Conservation (phyloP, 1,140 invertebrate genomes). For the Thaumatotibia leucotreta region DNA sequence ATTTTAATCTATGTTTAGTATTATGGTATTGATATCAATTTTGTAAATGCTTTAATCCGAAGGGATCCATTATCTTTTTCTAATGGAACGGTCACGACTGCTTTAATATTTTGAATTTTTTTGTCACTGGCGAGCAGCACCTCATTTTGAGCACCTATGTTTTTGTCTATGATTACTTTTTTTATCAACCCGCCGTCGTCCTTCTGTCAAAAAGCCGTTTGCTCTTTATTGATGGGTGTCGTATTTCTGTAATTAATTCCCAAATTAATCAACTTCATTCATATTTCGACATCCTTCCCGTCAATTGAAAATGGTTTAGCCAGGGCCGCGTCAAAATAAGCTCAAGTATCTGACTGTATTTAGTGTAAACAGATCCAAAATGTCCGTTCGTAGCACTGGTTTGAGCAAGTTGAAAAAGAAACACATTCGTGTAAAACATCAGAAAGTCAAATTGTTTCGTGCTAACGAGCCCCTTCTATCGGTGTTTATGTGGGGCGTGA, state of each 20-base stretch:
- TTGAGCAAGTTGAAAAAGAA: conserved; percentile 96
- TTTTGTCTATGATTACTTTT: conserved; percentile 17
- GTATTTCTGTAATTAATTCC: conserved; percentile 49
- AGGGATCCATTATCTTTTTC: too few species aligned
- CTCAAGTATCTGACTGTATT: conserved; percentile 39
- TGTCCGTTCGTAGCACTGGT: conserved; percentile 77
- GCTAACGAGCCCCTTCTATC: conserved; percentile 99
- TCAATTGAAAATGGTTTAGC: conserved; percentile 60
- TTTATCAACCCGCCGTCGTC: conserved; percentile 13
- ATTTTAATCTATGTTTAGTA: too few species aligned
- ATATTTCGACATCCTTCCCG: conserved; percentile 26
- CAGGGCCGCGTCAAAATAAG: conserved; percentile 31
- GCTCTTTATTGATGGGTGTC: conserved; percentile 56
- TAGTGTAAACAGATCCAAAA: conserved; percentile 72
- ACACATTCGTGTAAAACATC: conserved; percentile 96
- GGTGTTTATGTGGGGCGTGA: conserved; percentile 99
- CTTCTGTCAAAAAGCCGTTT: conserved; percentile 66
- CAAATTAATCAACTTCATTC: conserved; percentile 30
- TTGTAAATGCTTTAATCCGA: too few species aligned
- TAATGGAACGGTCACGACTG: too few species aligned
- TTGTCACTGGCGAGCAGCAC: not conserved
- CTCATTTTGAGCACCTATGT: not conserved
- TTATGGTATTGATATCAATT: too few species aligned
- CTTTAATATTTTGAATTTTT: too few species aligned
- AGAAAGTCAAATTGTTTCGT: conserved; percentile 98